Conservation (phyloP, 2,113 vertebrate genomes). For the Onychorhynchus coronatus region DNA sequence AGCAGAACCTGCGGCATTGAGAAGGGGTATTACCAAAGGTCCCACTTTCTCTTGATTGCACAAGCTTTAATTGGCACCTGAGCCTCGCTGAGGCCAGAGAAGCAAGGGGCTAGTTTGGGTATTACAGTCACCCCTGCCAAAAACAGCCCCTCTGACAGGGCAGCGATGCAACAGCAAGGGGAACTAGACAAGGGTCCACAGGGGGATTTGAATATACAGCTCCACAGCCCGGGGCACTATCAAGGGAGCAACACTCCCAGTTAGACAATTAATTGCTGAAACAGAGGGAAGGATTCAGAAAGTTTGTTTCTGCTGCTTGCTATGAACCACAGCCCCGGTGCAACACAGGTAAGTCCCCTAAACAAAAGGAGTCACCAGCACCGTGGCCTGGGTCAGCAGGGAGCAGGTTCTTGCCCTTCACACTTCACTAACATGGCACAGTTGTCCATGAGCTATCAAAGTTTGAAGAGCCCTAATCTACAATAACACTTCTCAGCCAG, state of each 20-base stretch:
- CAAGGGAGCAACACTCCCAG: not conserved
- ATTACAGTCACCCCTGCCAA: not conserved
- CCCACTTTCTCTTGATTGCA: not conserved
- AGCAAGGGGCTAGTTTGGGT: not conserved
- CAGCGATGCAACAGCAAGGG: not conserved
- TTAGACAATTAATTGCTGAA: not conserved
- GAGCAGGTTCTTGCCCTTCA: not conserved
- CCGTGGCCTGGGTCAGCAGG: not conserved
- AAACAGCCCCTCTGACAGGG: not conserved
- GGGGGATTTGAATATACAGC: not conserved
- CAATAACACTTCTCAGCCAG: not conserved
- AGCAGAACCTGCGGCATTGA: not conserved
- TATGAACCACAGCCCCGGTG: not conserved
- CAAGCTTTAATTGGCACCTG: conserved; percentile 1
- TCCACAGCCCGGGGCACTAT: not conserved
- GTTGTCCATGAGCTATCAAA: not conserved
- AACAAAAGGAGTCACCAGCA: not conserved
- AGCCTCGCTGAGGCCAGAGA: not conserved
- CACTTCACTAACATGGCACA: not conserved
- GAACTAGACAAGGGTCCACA: not conserved
- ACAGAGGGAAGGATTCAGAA: not conserved
- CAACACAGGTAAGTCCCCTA: not conserved
- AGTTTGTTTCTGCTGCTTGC: not conserved
- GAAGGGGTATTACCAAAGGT: not conserved
- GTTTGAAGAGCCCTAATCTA: not conserved